Conservation (phyloP, 2,113 vertebrate species). For the human region DNA sequence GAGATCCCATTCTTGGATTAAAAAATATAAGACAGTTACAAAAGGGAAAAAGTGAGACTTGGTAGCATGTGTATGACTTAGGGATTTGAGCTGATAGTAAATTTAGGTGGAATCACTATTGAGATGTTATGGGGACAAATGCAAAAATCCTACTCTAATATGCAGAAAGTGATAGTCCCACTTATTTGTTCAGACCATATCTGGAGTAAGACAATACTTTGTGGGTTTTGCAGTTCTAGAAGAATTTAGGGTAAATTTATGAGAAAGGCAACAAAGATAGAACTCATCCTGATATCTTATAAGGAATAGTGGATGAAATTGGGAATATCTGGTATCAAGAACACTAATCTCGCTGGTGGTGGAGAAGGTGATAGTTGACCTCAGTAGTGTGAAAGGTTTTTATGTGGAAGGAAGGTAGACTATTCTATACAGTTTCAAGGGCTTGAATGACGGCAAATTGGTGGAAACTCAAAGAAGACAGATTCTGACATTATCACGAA, state of each 20-base stretch:
- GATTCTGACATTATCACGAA: not conserved
- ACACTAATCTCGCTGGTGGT: not conserved
- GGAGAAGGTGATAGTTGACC: not conserved
- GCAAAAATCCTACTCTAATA: not conserved
- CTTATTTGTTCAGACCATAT: not conserved
- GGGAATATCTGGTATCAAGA: not conserved
- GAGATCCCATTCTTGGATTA: not conserved
- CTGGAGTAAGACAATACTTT: not conserved
- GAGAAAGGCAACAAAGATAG: not conserved
- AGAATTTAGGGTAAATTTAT: not conserved
- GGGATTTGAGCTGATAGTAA: not conserved
- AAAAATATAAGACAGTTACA: not conserved
- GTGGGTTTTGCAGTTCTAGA: not conserved
- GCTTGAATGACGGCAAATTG: not conserved
- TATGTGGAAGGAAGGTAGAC: not conserved
- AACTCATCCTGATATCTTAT: not conserved
- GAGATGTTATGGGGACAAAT: not conserved
- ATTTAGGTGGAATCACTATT: not conserved
- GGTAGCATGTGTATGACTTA: no score
- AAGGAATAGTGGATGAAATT: not conserved
- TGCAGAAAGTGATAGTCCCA: fast-evolving
- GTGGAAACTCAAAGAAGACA: not conserved
- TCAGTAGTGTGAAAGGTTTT: not conserved
- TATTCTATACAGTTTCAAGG: not conserved
- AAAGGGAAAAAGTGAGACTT: not conserved